phyloP scores from a whole-genome alignment of 1,140 invertebrate genomes.

The Drosophila santomea region DNA sequence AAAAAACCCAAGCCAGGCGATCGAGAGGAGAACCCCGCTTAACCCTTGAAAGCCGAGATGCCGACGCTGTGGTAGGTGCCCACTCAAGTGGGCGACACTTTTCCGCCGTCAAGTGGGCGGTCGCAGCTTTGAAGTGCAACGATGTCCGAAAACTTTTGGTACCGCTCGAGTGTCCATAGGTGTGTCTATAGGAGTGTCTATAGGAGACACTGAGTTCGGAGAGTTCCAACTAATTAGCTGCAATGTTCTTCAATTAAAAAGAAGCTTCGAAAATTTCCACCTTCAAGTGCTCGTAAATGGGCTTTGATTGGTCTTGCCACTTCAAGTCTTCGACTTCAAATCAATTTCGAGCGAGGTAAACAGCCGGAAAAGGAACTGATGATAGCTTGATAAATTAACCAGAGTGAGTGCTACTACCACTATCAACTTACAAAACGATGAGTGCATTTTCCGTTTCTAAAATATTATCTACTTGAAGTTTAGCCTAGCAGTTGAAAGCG shows the following conservation, averaged over 20 bases:
- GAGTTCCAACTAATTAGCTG: constrained; percentile 56
- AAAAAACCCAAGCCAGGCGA: constrained; percentile 15
- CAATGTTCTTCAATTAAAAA: constrained; percentile 70
- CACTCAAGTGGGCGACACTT: constrained; percentile 75
- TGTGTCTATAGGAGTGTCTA: constrained; percentile 25
- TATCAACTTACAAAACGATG: neutral
- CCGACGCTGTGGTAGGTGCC: constrained; percentile 71
- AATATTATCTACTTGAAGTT: neutral
- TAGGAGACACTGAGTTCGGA: constrained; percentile 28
- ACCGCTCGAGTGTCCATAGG: constrained; percentile 22
- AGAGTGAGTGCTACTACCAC: neutral
- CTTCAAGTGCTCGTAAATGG: constrained; percentile 41
- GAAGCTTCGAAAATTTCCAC: constrained; percentile 29
- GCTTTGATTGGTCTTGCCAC: constrained; percentile 28
- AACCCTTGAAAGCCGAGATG: constrained; percentile 21
- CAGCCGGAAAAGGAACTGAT: constrained; percentile 49
- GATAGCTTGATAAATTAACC: constrained; percentile 13
- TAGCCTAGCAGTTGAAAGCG: no score
- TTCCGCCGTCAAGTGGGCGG: constrained; percentile 52
- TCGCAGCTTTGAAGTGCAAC: constrained; percentile 68
- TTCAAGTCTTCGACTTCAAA: constrained; percentile 22
- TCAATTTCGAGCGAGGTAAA: constrained; percentile 33
- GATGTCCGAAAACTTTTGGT: constrained; percentile 57
- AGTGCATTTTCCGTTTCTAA: neutral
- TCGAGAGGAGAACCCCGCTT: constrained; percentile 10